Base-by-base conservation (phyloP, 2,888 invertebrate species). In the Augochlorella aurata region DNA sequence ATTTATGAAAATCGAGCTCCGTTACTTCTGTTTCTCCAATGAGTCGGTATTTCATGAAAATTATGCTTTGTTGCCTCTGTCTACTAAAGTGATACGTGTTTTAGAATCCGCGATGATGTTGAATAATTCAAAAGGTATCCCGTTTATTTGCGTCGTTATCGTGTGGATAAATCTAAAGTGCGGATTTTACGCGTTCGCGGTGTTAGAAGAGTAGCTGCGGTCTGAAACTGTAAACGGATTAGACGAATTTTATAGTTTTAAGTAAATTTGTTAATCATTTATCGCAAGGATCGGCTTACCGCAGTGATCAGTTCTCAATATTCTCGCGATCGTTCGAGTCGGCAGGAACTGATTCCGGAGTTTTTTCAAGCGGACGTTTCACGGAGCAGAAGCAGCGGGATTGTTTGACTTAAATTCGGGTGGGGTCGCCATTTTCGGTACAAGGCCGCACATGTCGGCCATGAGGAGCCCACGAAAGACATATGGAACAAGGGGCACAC, bases 391-490 rank as follows among this genome's bases (percentile, higher is more conserved):
- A 52, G 73, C 70, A 66, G 65, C 29, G 54, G 63, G 71, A 52
- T 74, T 77, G 70, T 84, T 75, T 72, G 58, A 72, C n/a, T 74
- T 74, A 10, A 68, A 74, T 65, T 29, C n/a, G 16, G 68, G 54
- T 50, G 74, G 80, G 80, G 75, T 81, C 74, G 76, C 77, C 79
- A 52, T 83, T 85, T 83, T 65, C 70, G 79, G 79, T 81, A 81
- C 77, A 83, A 78, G 75, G 77, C 58, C 73, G 29, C 81, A 79
- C 50, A 82, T 79, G 81, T 81, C 71, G 77, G 69, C 12, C 38
- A 38, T 67, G 54, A 44, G 29, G 58, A 21, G 65, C 12, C 16
- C 65, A 50, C 61, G 77, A 69, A 44, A 66, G 80, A 71, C 83
- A 73, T 66, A 70, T 67, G 82, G 67, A 44, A 71, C 66, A 74